Evolutionary conservation across 2,797 vertebrate species (phyloP).

Genomic region (Mus spretus): DNA sequence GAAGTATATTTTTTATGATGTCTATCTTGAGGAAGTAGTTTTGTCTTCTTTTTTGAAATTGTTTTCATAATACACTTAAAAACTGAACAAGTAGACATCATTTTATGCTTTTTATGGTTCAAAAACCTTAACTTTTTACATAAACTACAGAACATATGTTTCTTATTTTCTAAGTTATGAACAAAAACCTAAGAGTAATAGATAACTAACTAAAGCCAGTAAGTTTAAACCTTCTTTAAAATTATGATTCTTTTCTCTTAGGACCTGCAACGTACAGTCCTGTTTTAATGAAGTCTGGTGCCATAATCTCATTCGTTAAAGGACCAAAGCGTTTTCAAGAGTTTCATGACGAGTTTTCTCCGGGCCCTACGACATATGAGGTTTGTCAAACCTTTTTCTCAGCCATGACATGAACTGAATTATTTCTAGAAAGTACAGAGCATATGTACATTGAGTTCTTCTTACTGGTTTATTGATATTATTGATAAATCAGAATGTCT

Average conservation of each 20-base stretch:
- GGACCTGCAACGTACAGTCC: conserved; percentile 78
- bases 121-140: conserved; percentile 3
- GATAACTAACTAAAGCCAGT: neutral
- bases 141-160: neutral
- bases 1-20: neutral
- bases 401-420: neutral
- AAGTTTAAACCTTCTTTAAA: neutral
- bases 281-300: conserved; percentile 67
- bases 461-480: neutral
- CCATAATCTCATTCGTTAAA: conserved; percentile 73
- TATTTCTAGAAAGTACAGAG: conserved; percentile 19
- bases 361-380: conserved; percentile 82
- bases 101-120: conserved; percentile 44
- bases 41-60: neutral
- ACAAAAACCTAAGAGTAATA: conserved; percentile 34
- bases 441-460: neutral
- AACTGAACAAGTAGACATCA: neutral
- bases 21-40: neutral
- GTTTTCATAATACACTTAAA: neutral
- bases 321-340: conserved; percentile 80
- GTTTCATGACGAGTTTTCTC: conserved; percentile 50
- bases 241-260: conserved; percentile 66
- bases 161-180: conserved; percentile 37
- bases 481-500: neutral
- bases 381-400: conserved; percentile 73